phyloP scores from a whole-genome alignment of 2,888 invertebrate genomes.

The Hypercompe scribonia region DNA sequence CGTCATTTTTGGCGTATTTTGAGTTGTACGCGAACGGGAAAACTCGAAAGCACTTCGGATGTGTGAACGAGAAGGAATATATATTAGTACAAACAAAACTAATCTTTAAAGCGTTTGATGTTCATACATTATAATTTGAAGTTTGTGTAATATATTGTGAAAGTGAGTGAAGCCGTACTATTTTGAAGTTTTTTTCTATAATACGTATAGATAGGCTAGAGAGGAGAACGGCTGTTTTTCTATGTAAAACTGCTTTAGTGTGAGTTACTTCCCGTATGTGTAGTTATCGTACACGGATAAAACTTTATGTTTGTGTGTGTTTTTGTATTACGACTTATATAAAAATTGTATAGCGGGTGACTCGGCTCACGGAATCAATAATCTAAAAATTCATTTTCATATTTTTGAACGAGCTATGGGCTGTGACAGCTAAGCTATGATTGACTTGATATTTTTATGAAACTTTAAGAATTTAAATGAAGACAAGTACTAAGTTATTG shows the following conservation, averaged over 20 bases:
- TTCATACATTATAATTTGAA: conserved; percentile 70
- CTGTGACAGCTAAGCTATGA: conserved; percentile 19
- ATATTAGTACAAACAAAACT: conserved; percentile 67
- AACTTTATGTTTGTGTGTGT: conserved; percentile 61
- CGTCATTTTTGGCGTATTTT: conserved; percentile 87
- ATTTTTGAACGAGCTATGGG: conserved; percentile 65
- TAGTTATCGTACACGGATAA: conserved; percentile 71
- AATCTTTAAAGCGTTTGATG: conserved; percentile 67
- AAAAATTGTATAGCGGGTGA: conserved; percentile 77
- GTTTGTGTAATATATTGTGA: conserved; percentile 66
- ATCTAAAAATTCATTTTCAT: conserved; percentile 79
- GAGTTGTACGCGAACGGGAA: conserved; percentile 85
- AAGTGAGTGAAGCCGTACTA: conserved; percentile 80
- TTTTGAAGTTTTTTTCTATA: conserved; percentile 85
- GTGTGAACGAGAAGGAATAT: conserved; percentile 73
- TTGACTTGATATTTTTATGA: not conserved
- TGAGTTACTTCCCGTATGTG: conserved; percentile 80
- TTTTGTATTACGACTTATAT: conserved; percentile 74
- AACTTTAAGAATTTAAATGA: not conserved
- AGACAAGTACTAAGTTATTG: not conserved
- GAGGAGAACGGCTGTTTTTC: conserved; percentile 82
- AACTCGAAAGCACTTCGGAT: conserved; percentile 84
- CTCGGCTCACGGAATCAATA: conserved; percentile 77
- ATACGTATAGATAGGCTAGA: conserved; percentile 73
- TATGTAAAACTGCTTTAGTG: conserved; percentile 77